Conservation (phyloP, 2,113 vertebrate species). For the Calidris pygmaea region DNA sequence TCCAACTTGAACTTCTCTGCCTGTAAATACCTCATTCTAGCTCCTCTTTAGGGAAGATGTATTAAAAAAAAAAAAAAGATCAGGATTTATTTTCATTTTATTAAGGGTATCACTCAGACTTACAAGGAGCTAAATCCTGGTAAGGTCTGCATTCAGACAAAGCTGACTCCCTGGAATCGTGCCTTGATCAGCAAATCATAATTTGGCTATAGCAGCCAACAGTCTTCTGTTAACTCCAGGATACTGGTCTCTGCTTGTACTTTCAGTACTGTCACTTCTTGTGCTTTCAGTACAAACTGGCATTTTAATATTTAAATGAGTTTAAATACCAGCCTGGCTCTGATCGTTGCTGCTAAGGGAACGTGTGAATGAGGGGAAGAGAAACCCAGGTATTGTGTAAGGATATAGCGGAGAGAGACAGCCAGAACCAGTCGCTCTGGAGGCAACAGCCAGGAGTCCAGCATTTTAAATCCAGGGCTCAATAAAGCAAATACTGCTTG, state of each 20-base stretch:
- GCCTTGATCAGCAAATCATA: not conserved
- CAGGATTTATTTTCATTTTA: slow-evolving; percentile 4
- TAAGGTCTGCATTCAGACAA: not conserved
- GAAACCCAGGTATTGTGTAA: not conserved
- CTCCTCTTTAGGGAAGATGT: not conserved
- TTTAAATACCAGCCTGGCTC: not conserved
- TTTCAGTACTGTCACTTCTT: not conserved
- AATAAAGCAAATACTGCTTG: not conserved
- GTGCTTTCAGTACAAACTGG: not conserved
- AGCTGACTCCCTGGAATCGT: not conserved
- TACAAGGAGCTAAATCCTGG: not conserved
- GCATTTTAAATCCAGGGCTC: not conserved
- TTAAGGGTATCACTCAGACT: not conserved
- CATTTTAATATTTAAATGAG: not conserved
- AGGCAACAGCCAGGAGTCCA: not conserved
- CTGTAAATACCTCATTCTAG: slow-evolving; percentile 29
- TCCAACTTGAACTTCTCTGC: slow-evolving; percentile 12
- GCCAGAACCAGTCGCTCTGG: not conserved
- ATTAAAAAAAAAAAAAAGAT: not conserved
- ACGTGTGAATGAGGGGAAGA: rapidly evolving
- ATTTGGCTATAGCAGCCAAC: not conserved
- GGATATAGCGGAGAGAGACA: rapidly evolving
- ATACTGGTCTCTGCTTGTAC: not conserved
- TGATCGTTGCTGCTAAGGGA: not conserved
- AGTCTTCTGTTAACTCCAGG: not conserved